These are phyloP conservation scores for Campoplex nolae DNA, from an alignment of 2,888 invertebrate species.

Conservation along the genomic window DNA sequence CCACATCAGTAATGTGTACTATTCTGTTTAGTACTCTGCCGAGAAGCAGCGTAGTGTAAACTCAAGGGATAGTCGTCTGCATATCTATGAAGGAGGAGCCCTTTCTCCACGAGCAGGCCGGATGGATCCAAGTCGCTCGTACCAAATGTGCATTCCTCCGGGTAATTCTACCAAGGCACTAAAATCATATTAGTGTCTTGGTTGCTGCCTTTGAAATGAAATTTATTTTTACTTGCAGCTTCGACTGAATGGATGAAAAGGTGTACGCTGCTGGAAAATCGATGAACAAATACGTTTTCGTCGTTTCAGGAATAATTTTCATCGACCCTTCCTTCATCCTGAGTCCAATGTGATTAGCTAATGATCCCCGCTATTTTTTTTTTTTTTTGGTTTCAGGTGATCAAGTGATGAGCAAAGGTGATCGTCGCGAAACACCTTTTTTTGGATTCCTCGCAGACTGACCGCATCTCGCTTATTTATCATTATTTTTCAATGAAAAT, in stretches of 20 bases:
- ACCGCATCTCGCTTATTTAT: no score
- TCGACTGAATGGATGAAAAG: not conserved
- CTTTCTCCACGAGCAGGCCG: slow-evolving; percentile 24
- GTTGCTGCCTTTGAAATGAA: not conserved
- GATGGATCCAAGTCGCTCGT: slow-evolving; percentile 24
- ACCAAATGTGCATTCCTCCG: not conserved
- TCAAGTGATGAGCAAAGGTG: no score
- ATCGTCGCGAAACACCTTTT: no score
- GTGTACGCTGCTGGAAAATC: no score
- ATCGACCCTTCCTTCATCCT: no score
- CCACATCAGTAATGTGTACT: not conserved
- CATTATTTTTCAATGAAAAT: no score
- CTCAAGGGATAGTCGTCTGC: slow-evolving; percentile 24
- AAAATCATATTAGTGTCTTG: not conserved
- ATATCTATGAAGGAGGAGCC: not conserved
- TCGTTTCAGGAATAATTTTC: no score
- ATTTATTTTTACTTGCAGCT: not conserved
- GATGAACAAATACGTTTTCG: no score
- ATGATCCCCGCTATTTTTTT: no score
- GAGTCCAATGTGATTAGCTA: no score
- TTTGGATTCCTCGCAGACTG: no score
- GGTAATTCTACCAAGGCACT: not conserved
- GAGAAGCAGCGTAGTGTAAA: slow-evolving; percentile 38
- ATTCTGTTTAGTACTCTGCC: slow-evolving; percentile 15
- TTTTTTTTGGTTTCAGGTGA: no score